Base-by-base conservation (phyloP, 2,888 invertebrate genomes). In the Lydus trimaculatus region DNA sequence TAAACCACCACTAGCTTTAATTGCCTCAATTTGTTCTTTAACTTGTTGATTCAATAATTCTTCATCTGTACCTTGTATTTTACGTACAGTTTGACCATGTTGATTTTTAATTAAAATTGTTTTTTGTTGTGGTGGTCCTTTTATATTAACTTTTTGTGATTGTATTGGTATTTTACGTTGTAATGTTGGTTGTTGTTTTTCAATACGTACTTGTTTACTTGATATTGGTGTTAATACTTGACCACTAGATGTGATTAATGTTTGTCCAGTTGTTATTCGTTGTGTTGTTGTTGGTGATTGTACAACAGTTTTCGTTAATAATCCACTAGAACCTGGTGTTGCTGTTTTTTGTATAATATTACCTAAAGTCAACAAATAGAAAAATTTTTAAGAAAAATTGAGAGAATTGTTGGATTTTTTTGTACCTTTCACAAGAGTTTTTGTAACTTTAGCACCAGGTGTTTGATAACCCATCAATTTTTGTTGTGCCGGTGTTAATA, bases 401-500 rank as follows among this genome's bases (percentile, higher is more conserved):
- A 61, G 0, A 9, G 5, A 33, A 61, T 23, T 52, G 9, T 25
- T 48, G 31, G 56, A 23, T 9, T 31, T 17, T 31, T 25, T 28
- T 63, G 39, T 36, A 70, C 76, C 72, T 70, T 79, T 80, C 20
- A 79, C 71, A 1, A 79, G 65, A 0, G 79, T 72, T 65, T 79
- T 80, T 11, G 77, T 71, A 15, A 74, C 48, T 31, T 69, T 69
- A 11, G 60, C 67, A 59, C 71, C 66, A 43, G 72, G 28, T n/a
- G 75, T 87, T 75, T 89, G 88, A 23, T 89, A 88, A 63, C 89
- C 88, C 64, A 90, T 80, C 74, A 89, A 86, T 80, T 89, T 89
- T 75, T 89, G 89, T 76, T 90, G 90, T 70, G 89, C 88, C 0
- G 90, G 89, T 8, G 89, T 90, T 59, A 90, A 83, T 2, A 90